Evolutionary conservation across 2,888 invertebrate species (phyloP), one percentile per base, ranked within the genome.

Genomic region (Nycteola revayana): DNA sequence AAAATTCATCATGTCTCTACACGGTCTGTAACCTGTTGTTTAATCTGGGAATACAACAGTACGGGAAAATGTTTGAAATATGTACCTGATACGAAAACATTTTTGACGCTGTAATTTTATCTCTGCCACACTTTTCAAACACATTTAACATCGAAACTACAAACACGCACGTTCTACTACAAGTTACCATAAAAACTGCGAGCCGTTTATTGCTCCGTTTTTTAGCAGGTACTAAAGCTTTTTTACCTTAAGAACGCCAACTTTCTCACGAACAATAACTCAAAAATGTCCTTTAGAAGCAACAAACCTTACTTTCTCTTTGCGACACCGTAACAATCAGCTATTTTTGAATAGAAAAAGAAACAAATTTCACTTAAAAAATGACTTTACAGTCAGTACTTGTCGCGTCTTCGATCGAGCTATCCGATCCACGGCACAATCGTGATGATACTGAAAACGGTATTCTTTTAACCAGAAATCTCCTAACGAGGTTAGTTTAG

Each of bases 401-500:
- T 44, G 57, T 59, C 53, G 68, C 67, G 69, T 72, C 61, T 66
- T 68, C 71, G 69, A 65, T 75, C 72, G 73, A 81, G 76, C 81
- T 85, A 83, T 84, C 87, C 87, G 85, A 82, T 76, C 84, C 70
- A 70, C 73, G 66, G 77, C 84, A 76, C 85, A 79, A 80, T 81
- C 87, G 79, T 84, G 78, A 82, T 75, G 77, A 79, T 85, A 88
- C 88, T 88, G 84, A 88, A 86, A 86, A 84, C 83, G 78, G 81
- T 83, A 83, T 82, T 85, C 82, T 74, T 85, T 87, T 86, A 86
- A 85, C 85, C 85, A 83, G 79, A 80, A 81, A 88, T 88, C 86
- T 87, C 72, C 77, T 86, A 88, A 88, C 85, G 84, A 88, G 82
- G 82, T 86, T 85, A 87, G 88, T 82, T 85, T 87, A 88, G 85